Conservation (phyloP, 1,140 invertebrate species). For the Trissolcus basalis region DNA sequence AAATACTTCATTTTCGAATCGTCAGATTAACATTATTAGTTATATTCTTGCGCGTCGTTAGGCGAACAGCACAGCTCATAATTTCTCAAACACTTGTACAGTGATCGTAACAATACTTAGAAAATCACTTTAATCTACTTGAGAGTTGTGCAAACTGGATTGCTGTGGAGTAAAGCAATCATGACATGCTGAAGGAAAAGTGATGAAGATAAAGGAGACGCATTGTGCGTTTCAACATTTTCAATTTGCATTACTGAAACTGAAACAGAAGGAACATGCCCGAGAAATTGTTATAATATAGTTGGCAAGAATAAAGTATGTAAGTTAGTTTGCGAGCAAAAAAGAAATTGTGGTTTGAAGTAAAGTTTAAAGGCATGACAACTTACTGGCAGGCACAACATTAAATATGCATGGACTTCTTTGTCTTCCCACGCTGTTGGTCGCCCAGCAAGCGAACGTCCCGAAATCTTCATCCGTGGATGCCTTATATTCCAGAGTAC, state of each 20-base stretch:
- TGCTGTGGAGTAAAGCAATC: slow-evolving; percentile 25
- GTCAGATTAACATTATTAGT: slow-evolving; percentile 5
- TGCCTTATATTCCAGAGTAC: slow-evolving; percentile 81
- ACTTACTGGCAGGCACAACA: slow-evolving; percentile 87
- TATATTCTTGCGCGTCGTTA: background rate
- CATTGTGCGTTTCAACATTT: slow-evolving; percentile 31
- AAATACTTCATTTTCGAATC: too few species aligned
- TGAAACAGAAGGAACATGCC: slow-evolving; percentile 16
- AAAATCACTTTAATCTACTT: slow-evolving; percentile 43
- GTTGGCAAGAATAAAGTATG: slow-evolving; percentile 43
- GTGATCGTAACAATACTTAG: slow-evolving; percentile 27
- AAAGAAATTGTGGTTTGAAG: slow-evolving; percentile 42
- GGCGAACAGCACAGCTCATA: background rate
- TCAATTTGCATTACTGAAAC: slow-evolving; percentile 45
- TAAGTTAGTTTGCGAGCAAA: slow-evolving; percentile 33
- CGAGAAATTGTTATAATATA: slow-evolving; percentile 43
- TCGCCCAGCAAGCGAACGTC: slow-evolving; percentile 90
- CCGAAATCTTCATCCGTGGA: slow-evolving; percentile 83
- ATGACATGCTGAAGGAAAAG: slow-evolving; percentile 24
- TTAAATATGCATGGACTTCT: slow-evolving; percentile 87
- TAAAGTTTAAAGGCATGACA: slow-evolving; percentile 46
- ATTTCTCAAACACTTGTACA: slow-evolving; percentile 21
- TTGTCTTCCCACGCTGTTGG: slow-evolving; percentile 88
- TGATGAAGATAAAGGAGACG: slow-evolving; percentile 31
- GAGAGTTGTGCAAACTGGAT: slow-evolving; percentile 37